Evolutionary conservation across 2,797 vertebrate species (phyloP).

Genomic region (Hydrophis major): DNA sequence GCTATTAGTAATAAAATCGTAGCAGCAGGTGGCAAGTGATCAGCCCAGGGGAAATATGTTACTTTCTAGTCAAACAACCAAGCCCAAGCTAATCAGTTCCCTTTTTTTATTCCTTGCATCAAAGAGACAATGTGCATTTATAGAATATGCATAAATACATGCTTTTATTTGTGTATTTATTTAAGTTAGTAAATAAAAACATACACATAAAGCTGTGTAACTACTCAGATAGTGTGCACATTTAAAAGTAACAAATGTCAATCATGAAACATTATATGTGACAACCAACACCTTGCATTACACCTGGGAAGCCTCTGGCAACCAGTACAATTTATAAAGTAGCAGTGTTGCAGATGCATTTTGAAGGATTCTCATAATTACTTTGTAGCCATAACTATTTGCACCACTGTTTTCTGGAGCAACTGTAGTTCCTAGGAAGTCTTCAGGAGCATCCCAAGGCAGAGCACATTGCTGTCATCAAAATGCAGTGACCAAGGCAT

Average conservation of each 20-base stretch:
- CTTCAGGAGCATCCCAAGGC: background rate
- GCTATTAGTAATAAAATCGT: slow-evolving; percentile 1
- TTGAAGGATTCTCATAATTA: background rate
- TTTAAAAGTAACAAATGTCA: background rate
- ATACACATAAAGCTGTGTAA: background rate
- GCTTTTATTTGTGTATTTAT: background rate
- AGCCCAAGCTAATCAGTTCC: background rate
- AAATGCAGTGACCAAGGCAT: background rate
- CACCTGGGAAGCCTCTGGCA: background rate
- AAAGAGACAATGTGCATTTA: accelerated
- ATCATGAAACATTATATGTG: background rate
- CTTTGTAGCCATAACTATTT: background rate
- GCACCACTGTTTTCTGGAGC: background rate
- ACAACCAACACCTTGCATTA: background rate
- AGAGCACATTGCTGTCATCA: background rate
- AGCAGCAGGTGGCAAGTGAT: background rate
- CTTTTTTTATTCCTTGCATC: accelerated
- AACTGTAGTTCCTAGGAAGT: background rate
- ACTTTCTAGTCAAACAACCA: slow-evolving; percentile 6
- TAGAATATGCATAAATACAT: background rate
- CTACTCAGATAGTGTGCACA: background rate
- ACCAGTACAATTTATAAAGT: background rate
- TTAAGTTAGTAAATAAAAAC: background rate
- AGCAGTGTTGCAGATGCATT: background rate
- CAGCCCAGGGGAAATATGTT: background rate